Conservation (phyloP, 2,113 vertebrate species). For the Sylvilagus bachmani region DNA sequence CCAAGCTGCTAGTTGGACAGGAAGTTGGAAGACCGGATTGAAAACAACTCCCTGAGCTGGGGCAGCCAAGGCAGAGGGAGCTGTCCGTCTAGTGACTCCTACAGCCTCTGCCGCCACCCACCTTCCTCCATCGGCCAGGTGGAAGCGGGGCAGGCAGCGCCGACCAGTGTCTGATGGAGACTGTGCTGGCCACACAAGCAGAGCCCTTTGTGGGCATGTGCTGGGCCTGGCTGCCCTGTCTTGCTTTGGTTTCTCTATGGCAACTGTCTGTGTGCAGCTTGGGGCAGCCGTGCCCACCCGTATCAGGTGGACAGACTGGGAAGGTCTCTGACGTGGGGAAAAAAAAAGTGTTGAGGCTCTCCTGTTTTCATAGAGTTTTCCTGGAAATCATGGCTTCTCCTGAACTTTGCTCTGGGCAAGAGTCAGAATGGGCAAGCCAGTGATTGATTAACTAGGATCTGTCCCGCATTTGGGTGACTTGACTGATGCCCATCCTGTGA, state of each 20-base stretch:
- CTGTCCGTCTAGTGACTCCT: neutral
- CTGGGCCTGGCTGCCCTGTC: neutral
- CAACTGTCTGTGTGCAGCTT: neutral
- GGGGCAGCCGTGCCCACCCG: neutral
- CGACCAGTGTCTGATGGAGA: rapidly evolving
- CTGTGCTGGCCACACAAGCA: neutral
- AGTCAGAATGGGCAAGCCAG: neutral
- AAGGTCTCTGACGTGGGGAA: neutral
- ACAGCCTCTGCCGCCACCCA: neutral
- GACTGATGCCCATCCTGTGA: neutral
- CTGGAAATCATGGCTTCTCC: neutral
- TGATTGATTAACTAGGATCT: neutral
- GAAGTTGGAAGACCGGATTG: neutral
- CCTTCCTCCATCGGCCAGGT: neutral
- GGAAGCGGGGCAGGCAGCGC: neutral
- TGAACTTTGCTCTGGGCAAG: neutral
- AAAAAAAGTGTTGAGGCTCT: neutral
- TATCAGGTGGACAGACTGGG: neutral
- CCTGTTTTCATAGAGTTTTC: neutral
- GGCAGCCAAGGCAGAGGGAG: neutral
- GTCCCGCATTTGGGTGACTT: neutral
- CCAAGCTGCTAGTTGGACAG: constrained; percentile 23
- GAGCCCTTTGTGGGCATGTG: rapidly evolving
- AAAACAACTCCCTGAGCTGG: neutral
- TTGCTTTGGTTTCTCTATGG: neutral